A percentile compares a stretch with the other conserved stretches of the same genome.
Conservation (phyloP, 2,888 invertebrate species). For the Entomobrya multifasciata region DNA sequence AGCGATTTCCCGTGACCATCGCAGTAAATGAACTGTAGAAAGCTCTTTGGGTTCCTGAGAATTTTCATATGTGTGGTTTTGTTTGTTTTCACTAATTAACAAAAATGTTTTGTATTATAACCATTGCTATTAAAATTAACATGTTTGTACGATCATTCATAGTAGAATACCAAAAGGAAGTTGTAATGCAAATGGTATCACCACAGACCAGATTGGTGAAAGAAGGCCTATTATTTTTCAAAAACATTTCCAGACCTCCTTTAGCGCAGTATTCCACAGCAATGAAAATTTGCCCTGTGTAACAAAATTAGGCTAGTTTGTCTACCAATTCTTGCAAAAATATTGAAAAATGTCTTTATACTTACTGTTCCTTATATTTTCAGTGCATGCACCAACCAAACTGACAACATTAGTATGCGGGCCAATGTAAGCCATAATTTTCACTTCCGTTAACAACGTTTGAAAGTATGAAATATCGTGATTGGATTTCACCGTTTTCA, state of each 20-base stretch:
- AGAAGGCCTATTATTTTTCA: constrained; percentile 51
- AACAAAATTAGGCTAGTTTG: no score
- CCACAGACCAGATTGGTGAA: constrained; percentile 64
- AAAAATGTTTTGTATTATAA: no score
- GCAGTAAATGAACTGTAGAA: constrained; percentile 45
- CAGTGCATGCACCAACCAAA: constrained; percentile 72
- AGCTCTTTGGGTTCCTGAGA: not conserved
- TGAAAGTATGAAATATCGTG: constrained; percentile 62
- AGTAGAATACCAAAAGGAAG: constrained; percentile 12
- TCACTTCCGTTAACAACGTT: constrained; percentile 73
- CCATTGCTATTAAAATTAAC: no score
- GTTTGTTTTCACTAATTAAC: not conserved
- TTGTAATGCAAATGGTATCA: constrained; percentile 39
- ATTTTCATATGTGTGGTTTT: constrained; percentile 42
- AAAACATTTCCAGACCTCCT: constrained; percentile 67
- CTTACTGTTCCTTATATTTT: constrained; percentile 70
- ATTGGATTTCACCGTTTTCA: constrained; percentile 71
- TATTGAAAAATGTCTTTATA: not conserved
- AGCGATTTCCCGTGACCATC: constrained; percentile 71
- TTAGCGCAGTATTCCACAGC: constrained; percentile 73
- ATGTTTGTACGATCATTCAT: not conserved
- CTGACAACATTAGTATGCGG: constrained; percentile 70
- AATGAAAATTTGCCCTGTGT: constrained; percentile 70
- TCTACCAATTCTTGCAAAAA: constrained; percentile 32
- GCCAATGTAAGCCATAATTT: constrained; percentile 74